Conservation (phyloP, 2,113 vertebrate genomes). For the Paedocypris sp. region DNA sequence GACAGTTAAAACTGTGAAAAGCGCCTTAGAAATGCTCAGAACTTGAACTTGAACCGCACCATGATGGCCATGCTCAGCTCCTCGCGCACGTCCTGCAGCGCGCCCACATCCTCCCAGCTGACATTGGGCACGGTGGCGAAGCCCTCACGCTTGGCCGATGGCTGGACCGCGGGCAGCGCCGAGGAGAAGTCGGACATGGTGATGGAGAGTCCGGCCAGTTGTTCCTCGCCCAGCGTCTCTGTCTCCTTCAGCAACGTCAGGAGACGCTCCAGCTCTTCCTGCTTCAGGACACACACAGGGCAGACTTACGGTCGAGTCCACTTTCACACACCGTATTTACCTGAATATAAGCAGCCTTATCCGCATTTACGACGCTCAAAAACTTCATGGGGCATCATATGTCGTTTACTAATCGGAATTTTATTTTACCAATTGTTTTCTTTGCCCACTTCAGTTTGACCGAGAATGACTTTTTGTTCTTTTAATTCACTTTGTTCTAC, state of each 20-base stretch:
- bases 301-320: neutral
- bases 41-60: too few species aligned
- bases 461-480: too few species aligned
- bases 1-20: too few species aligned
- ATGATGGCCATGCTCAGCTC: slow-evolving; percentile 95
- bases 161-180: slow-evolving; percentile 76
- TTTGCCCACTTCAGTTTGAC: too few species aligned
- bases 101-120: slow-evolving; percentile 88
- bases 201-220: slow-evolving; percentile 73
- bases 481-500: too few species aligned
- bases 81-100: slow-evolving; percentile 81
- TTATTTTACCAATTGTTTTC: too few species aligned
- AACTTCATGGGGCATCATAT: too few species aligned
- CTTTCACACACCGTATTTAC: too few species aligned
- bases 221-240: slow-evolving; percentile 64
- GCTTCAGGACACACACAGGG: slow-evolving; percentile 16
- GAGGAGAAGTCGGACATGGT: slow-evolving; percentile 79
- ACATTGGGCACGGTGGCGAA: slow-evolving; percentile 92
- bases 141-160: slow-evolving; percentile 94
- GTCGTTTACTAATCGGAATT: too few species aligned
- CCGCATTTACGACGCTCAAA: too few species aligned
- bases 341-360: too few species aligned
- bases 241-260: slow-evolving; percentile 66
- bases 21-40: too few species aligned
- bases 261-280: slow-evolving; percentile 71